phyloP scores from a whole-genome alignment of 2,797 vertebrate genomes.

The Sus cebifrons region DNA sequence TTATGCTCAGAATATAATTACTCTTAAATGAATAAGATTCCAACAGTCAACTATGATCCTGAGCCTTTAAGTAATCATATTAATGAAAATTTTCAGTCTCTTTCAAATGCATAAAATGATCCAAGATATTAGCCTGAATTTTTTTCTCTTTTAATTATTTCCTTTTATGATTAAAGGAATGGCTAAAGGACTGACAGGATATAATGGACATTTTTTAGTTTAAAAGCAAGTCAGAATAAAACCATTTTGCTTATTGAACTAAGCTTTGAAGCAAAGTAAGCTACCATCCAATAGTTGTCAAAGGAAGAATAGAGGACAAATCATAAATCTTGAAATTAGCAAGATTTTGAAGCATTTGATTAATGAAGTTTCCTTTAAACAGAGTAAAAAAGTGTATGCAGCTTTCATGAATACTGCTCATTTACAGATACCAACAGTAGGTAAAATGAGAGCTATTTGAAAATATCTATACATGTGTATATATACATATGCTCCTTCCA shows the following conservation, averaged over 20 bases:
- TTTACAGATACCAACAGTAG: neutral
- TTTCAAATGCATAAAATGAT: slow-evolving; percentile 49
- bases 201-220: neutral
- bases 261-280: slow-evolving; percentile 55
- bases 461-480: neutral
- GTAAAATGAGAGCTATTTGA: neutral
- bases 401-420: neutral
- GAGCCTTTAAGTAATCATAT: slow-evolving; percentile 1
- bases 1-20: slow-evolving; percentile 67
- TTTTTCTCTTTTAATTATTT: slow-evolving; percentile 57
- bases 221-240: slow-evolving; percentile 66
- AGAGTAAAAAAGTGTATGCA: neutral
- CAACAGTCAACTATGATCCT: slow-evolving; percentile 2
- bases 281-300: neutral
- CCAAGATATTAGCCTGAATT: neutral
- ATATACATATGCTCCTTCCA: too few species aligned
- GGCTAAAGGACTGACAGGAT: slow-evolving; percentile 4
- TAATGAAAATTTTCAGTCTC: slow-evolving; percentile 15
- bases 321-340: neutral
- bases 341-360: neutral
- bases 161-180: slow-evolving; percentile 33
- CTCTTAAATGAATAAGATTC: slow-evolving; percentile 59
- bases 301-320: neutral
- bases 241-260: neutral
- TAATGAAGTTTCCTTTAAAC: slow-evolving; percentile 35